Base-by-base conservation (phyloP, 2,888 invertebrate genomes). In the Diarsia brunnea region DNA sequence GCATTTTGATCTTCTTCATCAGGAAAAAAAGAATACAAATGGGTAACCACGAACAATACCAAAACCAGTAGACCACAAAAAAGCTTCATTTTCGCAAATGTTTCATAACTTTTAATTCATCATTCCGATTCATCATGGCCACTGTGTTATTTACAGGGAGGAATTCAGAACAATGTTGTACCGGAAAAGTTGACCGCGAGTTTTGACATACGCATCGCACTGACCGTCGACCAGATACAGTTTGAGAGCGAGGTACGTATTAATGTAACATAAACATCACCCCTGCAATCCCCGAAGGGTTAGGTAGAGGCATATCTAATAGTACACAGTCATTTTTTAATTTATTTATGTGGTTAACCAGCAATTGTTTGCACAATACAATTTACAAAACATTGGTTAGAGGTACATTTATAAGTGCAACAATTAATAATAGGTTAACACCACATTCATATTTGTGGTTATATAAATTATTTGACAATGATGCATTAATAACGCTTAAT, bases 131-230 rank as follows among this genome's bases (percentile, higher is more conserved):
- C 58, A 67, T 73, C 64, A 58, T 14, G 27, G 45, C 69, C 49
- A 69, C 69, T 85, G 69, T 78, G 76, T 79, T 72, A 69, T 82
- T 82, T 61, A 49, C 93, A 97, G 97, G 99, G 99, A 72, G 99
- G 99, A 2, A 97, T 99, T 0, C 99, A 99, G 93, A 96, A 97
- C 43, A 99, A 99, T 93, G 98, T 99, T 11, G 97, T 99, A 21
- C 99, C 99, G 0, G 98, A 98, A 47, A 97, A 98, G 89, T 94
- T 99, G 79, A 96, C 96, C 0, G 98, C 97, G 0, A 97, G 97
- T 84, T 98, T 98, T 91, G 98, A 98, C 92, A 94, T 98, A 49
- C 97, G 99, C 43, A 93, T 98, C 14, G 97, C 98, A 0, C 95
- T 97, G 1, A 96, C 97, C 0, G 96, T 97, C 38, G 95, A 97